These are phyloP conservation scores for Tyto alba DNA, from an alignment of 2,113 vertebrate genomes.

Conservation along the genomic window DNA sequence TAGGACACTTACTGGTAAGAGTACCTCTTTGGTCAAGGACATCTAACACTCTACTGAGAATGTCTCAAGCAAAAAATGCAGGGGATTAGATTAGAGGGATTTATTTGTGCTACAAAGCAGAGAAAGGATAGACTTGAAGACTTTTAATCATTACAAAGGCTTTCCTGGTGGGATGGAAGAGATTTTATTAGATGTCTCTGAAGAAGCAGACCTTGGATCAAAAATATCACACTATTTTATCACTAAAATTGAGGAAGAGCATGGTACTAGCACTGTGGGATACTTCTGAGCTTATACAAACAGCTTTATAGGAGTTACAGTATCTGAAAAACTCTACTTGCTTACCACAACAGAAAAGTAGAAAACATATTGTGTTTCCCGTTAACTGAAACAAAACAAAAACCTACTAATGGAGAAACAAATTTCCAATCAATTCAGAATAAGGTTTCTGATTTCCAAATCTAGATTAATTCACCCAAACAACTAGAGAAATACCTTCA, in stretches of 20 bases:
- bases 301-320: neutral
- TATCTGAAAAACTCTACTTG: neutral
- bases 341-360: neutral
- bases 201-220: neutral
- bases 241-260: neutral
- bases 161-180: neutral
- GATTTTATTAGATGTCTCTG: neutral
- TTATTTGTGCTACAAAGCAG: neutral
- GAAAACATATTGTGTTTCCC: neutral
- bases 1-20: neutral
- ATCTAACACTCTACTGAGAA: neutral
- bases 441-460: neutral
- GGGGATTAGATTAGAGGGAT: neutral
- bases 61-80: neutral
- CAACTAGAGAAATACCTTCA: neutral
- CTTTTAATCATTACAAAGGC: neutral
- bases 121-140: neutral
- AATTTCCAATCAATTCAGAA: conserved; percentile 17
- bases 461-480: neutral
- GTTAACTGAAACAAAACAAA: neutral
- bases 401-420: neutral
- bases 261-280: neutral
- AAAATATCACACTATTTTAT: neutral
- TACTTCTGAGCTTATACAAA: neutral
- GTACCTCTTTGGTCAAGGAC: neutral